Evolutionary conservation across 2,888 invertebrate genomes (phyloP).

Genomic region (Phanerotoma sp.): DNA sequence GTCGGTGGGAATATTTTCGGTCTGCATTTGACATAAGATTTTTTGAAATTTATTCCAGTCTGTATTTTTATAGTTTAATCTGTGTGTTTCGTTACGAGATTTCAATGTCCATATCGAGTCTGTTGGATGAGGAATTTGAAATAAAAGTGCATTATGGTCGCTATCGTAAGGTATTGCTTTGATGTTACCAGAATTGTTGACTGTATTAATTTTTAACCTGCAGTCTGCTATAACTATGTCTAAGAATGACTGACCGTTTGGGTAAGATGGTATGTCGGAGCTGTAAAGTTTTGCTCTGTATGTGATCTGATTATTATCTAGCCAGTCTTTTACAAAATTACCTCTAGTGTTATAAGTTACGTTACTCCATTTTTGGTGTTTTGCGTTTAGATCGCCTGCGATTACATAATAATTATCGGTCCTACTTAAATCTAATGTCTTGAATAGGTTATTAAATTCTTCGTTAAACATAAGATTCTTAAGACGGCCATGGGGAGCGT

Average conservation of each 20-base stretch:
- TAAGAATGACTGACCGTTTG: not conserved
- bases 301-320: not conserved
- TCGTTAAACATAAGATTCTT: not conserved
- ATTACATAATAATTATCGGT: not conserved
- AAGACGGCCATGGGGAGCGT: not conserved
- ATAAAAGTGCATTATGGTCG: slow-evolving; percentile 7
- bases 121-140: not conserved
- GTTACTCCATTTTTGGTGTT: not conserved
- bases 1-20: not conserved
- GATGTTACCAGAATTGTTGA: not conserved
- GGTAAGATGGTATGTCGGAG: not conserved
- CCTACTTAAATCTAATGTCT: not conserved
- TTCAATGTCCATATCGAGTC: not conserved
- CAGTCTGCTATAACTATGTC: slow-evolving; percentile 7
- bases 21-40: not conserved
- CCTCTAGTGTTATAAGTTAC: not conserved
- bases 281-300: not conserved
- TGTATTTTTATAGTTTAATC: slow-evolving; percentile 6
- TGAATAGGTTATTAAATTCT: not conserved
- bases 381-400: slow-evolving; percentile 1
- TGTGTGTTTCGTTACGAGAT: not conserved
- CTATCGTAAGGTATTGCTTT: slow-evolving; percentile 12
- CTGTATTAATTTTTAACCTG: slow-evolving; percentile 2
- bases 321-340: not conserved
- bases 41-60: slow-evolving; percentile 9